Conservation (phyloP, 2,888 invertebrate genomes). For the Epinotia demarniana region DNA sequence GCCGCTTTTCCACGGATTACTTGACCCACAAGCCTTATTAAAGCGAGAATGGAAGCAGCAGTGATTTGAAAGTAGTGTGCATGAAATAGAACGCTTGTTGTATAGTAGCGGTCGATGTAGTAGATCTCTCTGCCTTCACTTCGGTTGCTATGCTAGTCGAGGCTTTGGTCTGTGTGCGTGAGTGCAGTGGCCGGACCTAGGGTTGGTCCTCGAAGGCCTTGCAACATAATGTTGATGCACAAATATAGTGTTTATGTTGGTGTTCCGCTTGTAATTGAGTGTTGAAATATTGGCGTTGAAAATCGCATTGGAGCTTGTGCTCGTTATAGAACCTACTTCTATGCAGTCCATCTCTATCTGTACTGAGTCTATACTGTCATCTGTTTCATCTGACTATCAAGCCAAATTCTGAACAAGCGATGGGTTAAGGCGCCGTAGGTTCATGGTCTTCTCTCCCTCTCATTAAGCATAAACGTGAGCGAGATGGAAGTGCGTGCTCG, state of each 20-base stretch:
- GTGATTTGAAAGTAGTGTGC: slow-evolving; percentile 42
- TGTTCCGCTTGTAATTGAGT: background rate
- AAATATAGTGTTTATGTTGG: background rate
- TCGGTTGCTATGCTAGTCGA: slow-evolving; percentile 80
- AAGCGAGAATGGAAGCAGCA: slow-evolving; percentile 53
- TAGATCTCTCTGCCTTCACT: slow-evolving; percentile 80
- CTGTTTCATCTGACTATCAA: no score
- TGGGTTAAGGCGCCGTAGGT: no score
- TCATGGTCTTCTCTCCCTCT: no score
- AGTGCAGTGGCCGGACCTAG: slow-evolving; percentile 74
- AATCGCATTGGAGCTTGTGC: background rate
- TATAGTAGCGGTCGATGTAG: slow-evolving; percentile 56
- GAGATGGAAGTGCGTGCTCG: no score
- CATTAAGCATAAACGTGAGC: no score
- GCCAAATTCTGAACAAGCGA: no score
- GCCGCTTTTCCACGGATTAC: slow-evolving; percentile 28
- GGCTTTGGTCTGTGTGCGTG: slow-evolving; percentile 66
- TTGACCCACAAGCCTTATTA: rapidly evolving
- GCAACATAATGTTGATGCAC: slow-evolving; percentile 51
- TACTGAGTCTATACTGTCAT: no score
- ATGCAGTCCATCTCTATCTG: no score
- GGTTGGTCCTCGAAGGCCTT: slow-evolving; percentile 53
- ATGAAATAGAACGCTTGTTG: slow-evolving; percentile 51
- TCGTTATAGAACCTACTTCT: background rate
- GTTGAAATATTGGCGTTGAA: slow-evolving; percentile 9